These are phyloP conservation scores for Clamator glandarius DNA, from an alignment of 2,797 vertebrate species.

Conservation along the genomic window DNA sequence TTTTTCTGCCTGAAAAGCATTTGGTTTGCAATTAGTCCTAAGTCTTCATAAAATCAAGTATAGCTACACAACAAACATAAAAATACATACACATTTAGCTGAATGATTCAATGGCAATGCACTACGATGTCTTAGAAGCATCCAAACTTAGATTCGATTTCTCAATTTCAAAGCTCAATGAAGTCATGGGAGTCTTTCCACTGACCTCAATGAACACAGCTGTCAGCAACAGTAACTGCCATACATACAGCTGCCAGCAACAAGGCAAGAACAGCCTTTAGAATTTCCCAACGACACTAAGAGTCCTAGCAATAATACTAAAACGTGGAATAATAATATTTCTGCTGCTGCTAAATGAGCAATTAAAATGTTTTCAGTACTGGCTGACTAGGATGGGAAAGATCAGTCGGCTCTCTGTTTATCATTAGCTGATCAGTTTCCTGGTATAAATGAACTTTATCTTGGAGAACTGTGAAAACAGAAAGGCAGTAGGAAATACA, in stretches of 20 bases:
- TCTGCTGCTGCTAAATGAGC: not conserved
- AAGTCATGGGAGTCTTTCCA: slow-evolving; percentile 15
- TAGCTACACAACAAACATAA: not conserved
- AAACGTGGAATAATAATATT: not conserved
- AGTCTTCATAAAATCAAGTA: not conserved
- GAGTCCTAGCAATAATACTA: not conserved
- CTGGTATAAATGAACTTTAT: not conserved
- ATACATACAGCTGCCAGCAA: not conserved
- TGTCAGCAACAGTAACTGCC: slow-evolving; percentile 16
- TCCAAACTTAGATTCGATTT: not conserved
- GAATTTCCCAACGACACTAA: not conserved
- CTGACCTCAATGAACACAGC: not conserved
- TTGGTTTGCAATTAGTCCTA: not conserved
- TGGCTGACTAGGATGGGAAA: not conserved
- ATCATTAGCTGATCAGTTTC: not conserved
- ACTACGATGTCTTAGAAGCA: not conserved
- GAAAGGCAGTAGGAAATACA: not conserved
- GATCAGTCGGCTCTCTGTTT: not conserved
- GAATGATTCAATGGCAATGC: not conserved
- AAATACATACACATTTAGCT: not conserved
- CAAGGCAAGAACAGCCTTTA: not conserved
- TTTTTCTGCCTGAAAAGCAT: not conserved
- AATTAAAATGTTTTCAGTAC: not conserved
- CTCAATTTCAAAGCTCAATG: not conserved
- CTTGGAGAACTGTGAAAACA: not conserved